A percentile compares a stretch with the other conserved stretches of the same genome.
Evolutionary conservation across 2,797 vertebrate species (phyloP).

Genomic region (Eurystomus glaucurus): DNA sequence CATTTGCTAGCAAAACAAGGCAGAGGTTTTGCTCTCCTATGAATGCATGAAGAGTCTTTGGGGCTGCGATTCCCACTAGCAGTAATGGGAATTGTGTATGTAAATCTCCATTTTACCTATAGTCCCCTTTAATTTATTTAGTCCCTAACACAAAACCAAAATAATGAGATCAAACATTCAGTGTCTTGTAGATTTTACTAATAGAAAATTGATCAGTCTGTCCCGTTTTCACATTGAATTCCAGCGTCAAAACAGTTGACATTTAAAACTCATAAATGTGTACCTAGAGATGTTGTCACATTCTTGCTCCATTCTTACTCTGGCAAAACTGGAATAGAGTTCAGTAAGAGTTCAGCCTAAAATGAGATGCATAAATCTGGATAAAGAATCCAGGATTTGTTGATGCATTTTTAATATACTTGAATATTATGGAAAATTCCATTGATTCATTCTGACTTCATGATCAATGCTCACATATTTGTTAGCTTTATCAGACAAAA

Average conservation of each 20-base stretch:
- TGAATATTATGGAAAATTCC: conserved; percentile 8
- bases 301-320: neutral
- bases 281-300: neutral
- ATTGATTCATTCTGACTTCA: neutral
- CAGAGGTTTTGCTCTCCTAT: neutral
- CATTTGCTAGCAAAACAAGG: neutral
- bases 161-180: neutral
- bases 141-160: neutral
- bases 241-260: neutral
- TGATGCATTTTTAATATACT: neutral
- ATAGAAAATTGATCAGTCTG: neutral
- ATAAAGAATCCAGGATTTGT: neutral
- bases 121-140: neutral
- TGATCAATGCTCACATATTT: neutral
- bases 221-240: neutral
- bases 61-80: neutral
- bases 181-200: neutral
- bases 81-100: neutral
- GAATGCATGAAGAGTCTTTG: neutral
- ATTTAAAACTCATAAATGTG: neutral
- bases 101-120: neutral
- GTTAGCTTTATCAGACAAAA: neutral
- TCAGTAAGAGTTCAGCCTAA: conserved; percentile 40
- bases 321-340: neutral
- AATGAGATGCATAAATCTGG: neutral